A percentile compares a stretch with the other conserved stretches of the same genome.
Evolutionary conservation across 2,888 invertebrate species (phyloP).

Genomic region (Clunio marinus): DNA sequence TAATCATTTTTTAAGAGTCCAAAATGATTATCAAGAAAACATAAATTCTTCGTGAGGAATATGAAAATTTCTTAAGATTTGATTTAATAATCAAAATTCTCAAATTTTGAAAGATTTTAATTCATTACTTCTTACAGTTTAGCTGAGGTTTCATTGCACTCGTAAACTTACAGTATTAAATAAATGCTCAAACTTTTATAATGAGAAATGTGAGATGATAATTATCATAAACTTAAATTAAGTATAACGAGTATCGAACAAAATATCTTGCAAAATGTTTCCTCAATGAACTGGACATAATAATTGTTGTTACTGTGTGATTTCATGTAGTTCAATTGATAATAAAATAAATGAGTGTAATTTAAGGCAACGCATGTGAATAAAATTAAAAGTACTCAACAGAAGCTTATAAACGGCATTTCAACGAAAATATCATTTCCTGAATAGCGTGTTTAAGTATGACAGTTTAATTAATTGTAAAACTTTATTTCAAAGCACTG

Average conservation of each 20-base stretch:
- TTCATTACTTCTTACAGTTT: no score
- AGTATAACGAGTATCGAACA: no score
- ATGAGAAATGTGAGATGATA: background rate
- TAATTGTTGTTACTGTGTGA: constrained; percentile 23
- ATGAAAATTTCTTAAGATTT: no score
- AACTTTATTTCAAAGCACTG: background rate
- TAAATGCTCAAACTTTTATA: background rate
- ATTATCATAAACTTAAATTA: no score
- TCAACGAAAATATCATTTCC: background rate
- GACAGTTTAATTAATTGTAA: background rate
- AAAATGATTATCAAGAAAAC: no score
- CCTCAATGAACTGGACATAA: no score
- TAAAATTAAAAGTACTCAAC: background rate
- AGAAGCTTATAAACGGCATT: background rate
- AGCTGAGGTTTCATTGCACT: no score
- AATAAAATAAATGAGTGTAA: background rate
- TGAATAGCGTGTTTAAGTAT: constrained; percentile 1
- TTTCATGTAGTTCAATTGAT: constrained; percentile 35
- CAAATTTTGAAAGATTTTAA: no score
- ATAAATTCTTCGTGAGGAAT: no score
- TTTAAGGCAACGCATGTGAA: background rate
- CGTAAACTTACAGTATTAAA: background rate
- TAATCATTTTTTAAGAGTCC: no score
- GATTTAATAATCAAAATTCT: no score
- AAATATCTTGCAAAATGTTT: no score